These are phyloP conservation scores for Apostichopus californicus DNA, from an alignment of 35 echinoderm and acorn worm species.

Conservation along the genomic window DNA sequence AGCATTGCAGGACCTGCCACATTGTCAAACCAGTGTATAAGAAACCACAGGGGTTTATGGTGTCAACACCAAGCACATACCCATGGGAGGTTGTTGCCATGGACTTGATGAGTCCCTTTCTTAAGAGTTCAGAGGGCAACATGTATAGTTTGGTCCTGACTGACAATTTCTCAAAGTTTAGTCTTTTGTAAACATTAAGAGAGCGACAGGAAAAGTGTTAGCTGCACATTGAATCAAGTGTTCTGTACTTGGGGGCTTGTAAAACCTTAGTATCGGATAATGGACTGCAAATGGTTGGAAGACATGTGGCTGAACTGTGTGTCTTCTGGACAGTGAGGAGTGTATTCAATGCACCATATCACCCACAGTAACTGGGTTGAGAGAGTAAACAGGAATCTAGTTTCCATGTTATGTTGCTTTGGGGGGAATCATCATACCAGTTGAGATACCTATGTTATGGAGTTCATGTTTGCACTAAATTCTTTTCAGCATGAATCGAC, in stretches of 20 bases:
- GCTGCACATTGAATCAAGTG: not conserved
- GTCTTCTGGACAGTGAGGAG: not conserved
- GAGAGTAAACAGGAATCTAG: conserved; percentile 29
- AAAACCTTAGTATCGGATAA: conserved; percentile 24
- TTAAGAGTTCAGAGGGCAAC: conserved; percentile 12
- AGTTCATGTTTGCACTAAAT: conserved; percentile 26
- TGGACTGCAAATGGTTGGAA: conserved; percentile 27
- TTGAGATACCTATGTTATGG: conserved; percentile 32
- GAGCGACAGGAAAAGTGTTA: conserved; percentile 22
- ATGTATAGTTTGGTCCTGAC: conserved; percentile 25
- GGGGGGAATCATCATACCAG: not conserved
- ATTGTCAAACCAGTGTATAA: conserved; percentile 29
- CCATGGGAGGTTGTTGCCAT: conserved; percentile 43
- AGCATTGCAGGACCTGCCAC: conserved; percentile 4
- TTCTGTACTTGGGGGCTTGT: conserved; percentile 11
- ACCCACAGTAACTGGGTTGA: conserved; percentile 36
- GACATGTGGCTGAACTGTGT: not conserved
- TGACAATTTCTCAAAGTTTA: conserved; percentile 33
- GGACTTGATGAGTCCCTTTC: conserved; percentile 37
- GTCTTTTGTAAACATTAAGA: not conserved
- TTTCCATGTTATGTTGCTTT: conserved; percentile 40
- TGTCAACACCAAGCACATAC: not conserved
- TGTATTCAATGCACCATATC: conserved; percentile 4
- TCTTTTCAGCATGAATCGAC: conserved; percentile 41
- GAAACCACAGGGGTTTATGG: conserved; percentile 30